Evolutionary conservation across 2,888 invertebrate genomes (phyloP).

Genomic region (Spialia ferax): DNA sequence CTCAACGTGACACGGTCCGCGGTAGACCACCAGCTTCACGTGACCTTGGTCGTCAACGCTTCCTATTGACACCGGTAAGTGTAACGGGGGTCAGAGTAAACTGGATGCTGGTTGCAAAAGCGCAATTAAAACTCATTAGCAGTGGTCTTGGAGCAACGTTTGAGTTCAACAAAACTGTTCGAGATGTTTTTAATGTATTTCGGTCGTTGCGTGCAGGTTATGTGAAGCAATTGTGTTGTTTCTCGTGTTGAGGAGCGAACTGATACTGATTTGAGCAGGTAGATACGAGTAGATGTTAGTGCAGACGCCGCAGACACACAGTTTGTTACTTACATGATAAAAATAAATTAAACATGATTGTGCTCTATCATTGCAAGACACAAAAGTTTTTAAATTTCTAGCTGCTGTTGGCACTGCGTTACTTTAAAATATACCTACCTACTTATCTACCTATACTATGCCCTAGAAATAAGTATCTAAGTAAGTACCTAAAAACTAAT

Average conservation of each 20-base stretch:
- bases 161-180: slow-evolving; percentile 38
- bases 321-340: no score
- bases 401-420: no score
- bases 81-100: slow-evolving; percentile 44
- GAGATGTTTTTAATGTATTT: slow-evolving; percentile 39
- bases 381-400: no score
- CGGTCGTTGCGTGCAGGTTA: slow-evolving; percentile 3
- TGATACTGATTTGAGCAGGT: background rate
- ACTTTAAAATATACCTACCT: no score
- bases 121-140: slow-evolving; percentile 70
- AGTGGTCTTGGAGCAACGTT: slow-evolving; percentile 47
- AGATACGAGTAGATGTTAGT: no score
- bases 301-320: no score
- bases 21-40: slow-evolving; percentile 46
- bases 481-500: no score
- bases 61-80: slow-evolving; percentile 31
- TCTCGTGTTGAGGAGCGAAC: background rate
- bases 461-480: no score
- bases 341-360: no score
- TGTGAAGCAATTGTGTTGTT: background rate
- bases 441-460: no score
- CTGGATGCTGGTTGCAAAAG: slow-evolving; percentile 54
- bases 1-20: slow-evolving; percentile 61
- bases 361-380: no score
- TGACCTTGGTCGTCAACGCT: slow-evolving; percentile 49